Conservation (phyloP, 2,113 vertebrate species). For the Microtus pennsylvanicus region DNA sequence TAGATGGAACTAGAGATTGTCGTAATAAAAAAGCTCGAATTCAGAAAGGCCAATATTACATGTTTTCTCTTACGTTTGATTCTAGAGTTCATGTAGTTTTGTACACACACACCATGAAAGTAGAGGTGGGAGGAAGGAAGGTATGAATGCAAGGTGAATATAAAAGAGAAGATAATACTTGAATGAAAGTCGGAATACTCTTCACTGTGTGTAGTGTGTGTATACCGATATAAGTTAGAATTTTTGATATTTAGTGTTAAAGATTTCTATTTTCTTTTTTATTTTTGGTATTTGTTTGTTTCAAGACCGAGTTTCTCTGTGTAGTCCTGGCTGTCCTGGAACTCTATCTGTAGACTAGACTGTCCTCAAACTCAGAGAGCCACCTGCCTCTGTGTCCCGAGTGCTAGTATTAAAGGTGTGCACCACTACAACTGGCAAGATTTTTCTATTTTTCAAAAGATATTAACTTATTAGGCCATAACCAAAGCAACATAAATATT, state of each 20-base stretch:
- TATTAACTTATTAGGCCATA: background rate
- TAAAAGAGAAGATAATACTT: background rate
- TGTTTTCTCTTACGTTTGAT: background rate
- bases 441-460: background rate
- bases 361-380: background rate
- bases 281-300: background rate
- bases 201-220: background rate
- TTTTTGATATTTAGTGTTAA: constrained; percentile 16
- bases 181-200: background rate
- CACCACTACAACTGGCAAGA: background rate
- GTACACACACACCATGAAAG: background rate
- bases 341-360: background rate
- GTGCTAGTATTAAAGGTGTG: background rate
- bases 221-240: background rate
- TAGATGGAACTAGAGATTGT: background rate
- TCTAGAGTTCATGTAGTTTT: background rate
- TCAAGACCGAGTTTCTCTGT: background rate
- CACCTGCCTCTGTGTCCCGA: background rate
- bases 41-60: background rate
- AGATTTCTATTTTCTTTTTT: background rate
- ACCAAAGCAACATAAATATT: constrained; percentile 24
- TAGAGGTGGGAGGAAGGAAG: background rate
- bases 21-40: background rate
- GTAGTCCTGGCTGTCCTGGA: background rate
- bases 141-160: too few species aligned